These are phyloP conservation scores for Hydropotes inermis DNA, from an alignment of 2,113 vertebrate genomes.

Conservation along the genomic window DNA sequence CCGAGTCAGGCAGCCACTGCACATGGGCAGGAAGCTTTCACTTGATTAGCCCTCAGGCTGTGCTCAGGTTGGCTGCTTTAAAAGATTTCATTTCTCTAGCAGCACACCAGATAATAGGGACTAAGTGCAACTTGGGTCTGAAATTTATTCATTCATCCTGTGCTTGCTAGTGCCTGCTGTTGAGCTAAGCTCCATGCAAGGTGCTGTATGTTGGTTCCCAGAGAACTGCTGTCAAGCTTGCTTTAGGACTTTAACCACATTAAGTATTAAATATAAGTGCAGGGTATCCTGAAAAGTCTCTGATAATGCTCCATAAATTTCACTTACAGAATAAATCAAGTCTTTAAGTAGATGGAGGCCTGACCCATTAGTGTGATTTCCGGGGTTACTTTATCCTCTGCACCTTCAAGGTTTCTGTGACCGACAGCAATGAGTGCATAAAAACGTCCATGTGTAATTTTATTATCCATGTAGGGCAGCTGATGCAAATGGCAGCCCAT, in stretches of 20 bases:
- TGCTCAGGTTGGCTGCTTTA: background rate
- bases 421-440: background rate
- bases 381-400: background rate
- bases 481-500: background rate
- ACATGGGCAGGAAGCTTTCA: background rate
- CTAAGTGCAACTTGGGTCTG: too few species aligned
- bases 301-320: constrained; percentile 3
- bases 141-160: background rate
- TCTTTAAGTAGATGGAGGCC: background rate
- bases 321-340: background rate
- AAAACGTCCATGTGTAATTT: background rate
- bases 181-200: background rate
- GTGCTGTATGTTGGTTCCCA: background rate
- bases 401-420: constrained; percentile 2
- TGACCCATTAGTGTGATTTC: background rate
- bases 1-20: accelerated
- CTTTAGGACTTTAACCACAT: background rate
- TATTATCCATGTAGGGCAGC: background rate
- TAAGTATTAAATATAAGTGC: background rate
- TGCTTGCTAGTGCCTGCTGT: background rate
- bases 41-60: background rate
- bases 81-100: background rate
- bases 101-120: background rate
- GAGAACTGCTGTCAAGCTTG: background rate
- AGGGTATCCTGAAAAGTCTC: background rate